Evolutionary conservation across 1,140 invertebrate species (phyloP).

Genomic region (Zophobas atratus): DNA sequence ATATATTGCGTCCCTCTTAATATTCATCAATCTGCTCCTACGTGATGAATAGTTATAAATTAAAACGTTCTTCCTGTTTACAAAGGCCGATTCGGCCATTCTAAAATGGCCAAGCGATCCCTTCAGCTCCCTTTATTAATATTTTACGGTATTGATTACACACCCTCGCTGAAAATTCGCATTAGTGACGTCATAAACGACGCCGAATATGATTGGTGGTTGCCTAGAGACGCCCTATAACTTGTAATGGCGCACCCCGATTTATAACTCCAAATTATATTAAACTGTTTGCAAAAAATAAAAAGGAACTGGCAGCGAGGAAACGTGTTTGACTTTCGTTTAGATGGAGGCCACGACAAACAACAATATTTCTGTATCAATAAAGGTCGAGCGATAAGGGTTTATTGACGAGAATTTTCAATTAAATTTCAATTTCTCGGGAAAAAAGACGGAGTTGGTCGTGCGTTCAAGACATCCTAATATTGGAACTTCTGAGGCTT

Average conservation of each 20-base stretch:
- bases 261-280: slow-evolving; percentile 50
- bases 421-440: slow-evolving; percentile 20
- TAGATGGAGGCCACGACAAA: not conserved
- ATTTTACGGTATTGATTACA: slow-evolving; percentile 58
- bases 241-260: slow-evolving; percentile 59
- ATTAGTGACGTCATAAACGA: slow-evolving; percentile 60
- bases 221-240: slow-evolving; percentile 62
- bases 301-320: not conserved
- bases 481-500: not conserved
- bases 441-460: slow-evolving; percentile 7
- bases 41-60: slow-evolving; percentile 24
- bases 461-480: slow-evolving; percentile 31
- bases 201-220: slow-evolving; percentile 61
- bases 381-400: slow-evolving; percentile 5
- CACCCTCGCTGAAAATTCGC: slow-evolving; percentile 55
- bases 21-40: slow-evolving; percentile 33
- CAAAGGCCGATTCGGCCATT: slow-evolving; percentile 5
- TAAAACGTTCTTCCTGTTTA: not conserved
- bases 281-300: slow-evolving; percentile 43
- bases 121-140: slow-evolving; percentile 47
- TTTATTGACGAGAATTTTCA: slow-evolving; percentile 12
- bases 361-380: slow-evolving; percentile 9
- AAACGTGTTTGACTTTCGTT: slow-evolving; percentile 5
- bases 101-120: slow-evolving; percentile 29
- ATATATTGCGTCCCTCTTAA: slow-evolving; percentile 23